Evolutionary conservation across 92 coral and sea anemone genomes (phyloP).

Genomic region (Bergia puertoricense): DNA sequence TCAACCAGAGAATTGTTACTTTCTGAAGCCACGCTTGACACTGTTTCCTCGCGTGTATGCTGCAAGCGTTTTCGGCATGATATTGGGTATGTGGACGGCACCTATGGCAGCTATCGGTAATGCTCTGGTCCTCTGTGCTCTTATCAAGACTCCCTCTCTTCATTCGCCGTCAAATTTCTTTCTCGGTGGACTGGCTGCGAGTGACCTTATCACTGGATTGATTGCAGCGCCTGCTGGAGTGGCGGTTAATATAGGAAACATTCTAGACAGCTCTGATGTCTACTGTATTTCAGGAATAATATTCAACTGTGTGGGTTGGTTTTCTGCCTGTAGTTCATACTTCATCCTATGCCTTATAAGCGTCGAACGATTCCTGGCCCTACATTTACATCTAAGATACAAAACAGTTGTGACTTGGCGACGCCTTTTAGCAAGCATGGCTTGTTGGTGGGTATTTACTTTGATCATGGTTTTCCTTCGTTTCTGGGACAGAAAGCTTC

Average conservation of each 20-base stretch:
- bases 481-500: neutral
- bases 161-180: constrained; percentile 3
- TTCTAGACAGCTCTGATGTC: neutral
- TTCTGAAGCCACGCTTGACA: neutral
- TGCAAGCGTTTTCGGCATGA: neutral
- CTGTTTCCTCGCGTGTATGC: neutral
- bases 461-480: neutral
- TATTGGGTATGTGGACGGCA: neutral
- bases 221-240: constrained; percentile 16
- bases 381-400: constrained; percentile 2
- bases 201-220: constrained; percentile 2
- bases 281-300: neutral
- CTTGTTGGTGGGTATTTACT: neutral
- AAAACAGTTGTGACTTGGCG: constrained; percentile 2
- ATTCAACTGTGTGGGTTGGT: constrained; percentile 10
- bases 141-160: constrained; percentile 11
- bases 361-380: constrained; percentile 2
- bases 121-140: neutral
- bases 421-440: neutral
- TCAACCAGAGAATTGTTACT: neutral
- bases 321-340: neutral
- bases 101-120: neutral
- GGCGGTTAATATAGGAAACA: neutral
- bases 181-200: constrained; percentile 4
- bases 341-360: neutral